phyloP scores from a whole-genome alignment of 2,888 invertebrate species.

The Scaptomyza polygonia region DNA sequence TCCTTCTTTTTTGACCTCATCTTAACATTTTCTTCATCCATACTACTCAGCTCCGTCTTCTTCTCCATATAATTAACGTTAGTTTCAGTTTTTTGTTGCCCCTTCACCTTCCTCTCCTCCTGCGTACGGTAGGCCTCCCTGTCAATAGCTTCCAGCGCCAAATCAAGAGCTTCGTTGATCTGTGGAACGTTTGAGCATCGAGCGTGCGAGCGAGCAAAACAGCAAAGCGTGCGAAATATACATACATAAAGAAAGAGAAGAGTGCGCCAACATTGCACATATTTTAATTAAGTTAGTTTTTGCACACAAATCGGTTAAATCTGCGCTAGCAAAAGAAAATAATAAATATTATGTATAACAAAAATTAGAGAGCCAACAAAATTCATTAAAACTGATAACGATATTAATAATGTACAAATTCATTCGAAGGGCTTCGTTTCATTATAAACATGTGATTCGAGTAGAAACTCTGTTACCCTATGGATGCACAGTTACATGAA shows the following conservation, averaged over 20 bases:
- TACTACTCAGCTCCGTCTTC: conserved; percentile 9
- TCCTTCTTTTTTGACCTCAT: neutral
- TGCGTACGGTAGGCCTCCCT: conserved; percentile 76
- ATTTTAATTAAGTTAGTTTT: conserved; percentile 67
- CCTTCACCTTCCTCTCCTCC: conserved; percentile 34
- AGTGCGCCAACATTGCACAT: conserved; percentile 61
- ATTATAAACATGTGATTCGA: conserved; percentile 32
- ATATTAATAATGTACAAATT: conserved; percentile 26
- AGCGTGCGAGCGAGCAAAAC: conserved; percentile 51
- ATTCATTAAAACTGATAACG: conserved; percentile 29
- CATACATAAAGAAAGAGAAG: conserved; percentile 47
- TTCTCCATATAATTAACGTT: conserved; percentile 3
- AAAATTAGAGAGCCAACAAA: conserved; percentile 15
- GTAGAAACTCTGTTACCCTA: neutral
- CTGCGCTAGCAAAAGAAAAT: conserved; percentile 49
- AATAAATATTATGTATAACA: conserved; percentile 30
- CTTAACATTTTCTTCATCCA: conserved; percentile 10
- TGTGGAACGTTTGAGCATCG: conserved; percentile 73
- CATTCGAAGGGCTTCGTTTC: conserved; percentile 27
- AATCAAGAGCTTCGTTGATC: conserved; percentile 88
- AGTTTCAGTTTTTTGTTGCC: conserved; percentile 23
- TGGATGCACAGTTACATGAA: conserved; percentile 6
- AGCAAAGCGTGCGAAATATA: conserved; percentile 60
- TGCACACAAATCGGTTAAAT: conserved; percentile 28
- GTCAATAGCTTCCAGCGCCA: conserved; percentile 88